Evolutionary conservation across 2,113 vertebrate genomes (phyloP), one percentile per base, ranked within the genome.

Genomic region (Xyrauchen texanus): DNA sequence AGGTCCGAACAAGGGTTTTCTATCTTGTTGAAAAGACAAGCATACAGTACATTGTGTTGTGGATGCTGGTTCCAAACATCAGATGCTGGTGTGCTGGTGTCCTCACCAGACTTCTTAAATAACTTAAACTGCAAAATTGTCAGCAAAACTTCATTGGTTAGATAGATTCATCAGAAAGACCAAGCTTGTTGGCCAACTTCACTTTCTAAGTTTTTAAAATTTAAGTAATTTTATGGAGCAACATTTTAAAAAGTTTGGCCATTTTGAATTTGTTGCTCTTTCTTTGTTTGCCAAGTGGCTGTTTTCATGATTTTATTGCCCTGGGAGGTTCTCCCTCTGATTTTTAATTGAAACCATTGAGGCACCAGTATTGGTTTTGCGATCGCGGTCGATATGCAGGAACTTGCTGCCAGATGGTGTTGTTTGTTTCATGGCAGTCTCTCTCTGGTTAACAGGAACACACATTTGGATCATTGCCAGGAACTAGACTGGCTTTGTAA

Each of bases 311-410:
- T 83, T 86, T 89, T 82, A 85, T 87, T 88, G 78, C 77, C 74
- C 68, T 42, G 58, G 53, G 72, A 67, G 65, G 68, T 67, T 62
- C 63, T 79, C 73, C 11, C 61, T 81, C 76, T 84, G 81, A 85
- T 81, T 75, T 80, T 80, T 91, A 84, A 90, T 91, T 86, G 86
- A 89, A 92, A 90, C 74, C 88, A 88, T 76, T 79, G 84, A 46
- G 21, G 82, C 77, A 76, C 45, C 86, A 78, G 69, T 80, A 82
- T 88, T 85, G 81, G 79, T 85, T 89, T 90, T 79, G 83, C 84
- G 78, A 79, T 79, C 78, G 81, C 85, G 83, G 76, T 83, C 42
- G 77, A 83, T 62, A 67, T 78, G 71, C 69, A 80, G 71, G 78
- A 84, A 78, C 75, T 68, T 81, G 68, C 52, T 80, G 71, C 89